Conservation (phyloP, 2,888 invertebrate species). For the Autographa gamma region DNA sequence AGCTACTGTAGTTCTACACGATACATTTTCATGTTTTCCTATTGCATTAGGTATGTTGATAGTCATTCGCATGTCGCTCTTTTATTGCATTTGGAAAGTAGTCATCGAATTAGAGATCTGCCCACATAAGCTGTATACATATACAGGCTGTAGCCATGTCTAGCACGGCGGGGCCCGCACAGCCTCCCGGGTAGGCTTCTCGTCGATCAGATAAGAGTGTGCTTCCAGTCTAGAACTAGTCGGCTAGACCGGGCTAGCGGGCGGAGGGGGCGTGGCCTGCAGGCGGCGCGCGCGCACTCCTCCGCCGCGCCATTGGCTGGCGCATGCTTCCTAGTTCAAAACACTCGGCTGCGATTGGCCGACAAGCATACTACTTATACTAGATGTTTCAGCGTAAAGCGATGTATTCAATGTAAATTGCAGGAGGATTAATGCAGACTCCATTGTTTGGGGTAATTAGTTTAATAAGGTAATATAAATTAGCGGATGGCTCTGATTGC, state of each 20-base stretch:
- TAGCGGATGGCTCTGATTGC: constrained; percentile 48
- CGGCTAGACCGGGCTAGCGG: constrained; percentile 49
- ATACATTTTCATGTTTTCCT: no score
- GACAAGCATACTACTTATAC: constrained; percentile 18
- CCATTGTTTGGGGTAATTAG: constrained; percentile 60
- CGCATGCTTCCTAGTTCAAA: constrained; percentile 50
- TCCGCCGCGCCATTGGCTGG: constrained; percentile 55
- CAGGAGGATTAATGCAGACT: constrained; percentile 53
- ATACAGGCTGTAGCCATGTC: background rate
- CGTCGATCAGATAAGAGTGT: constrained; percentile 33
- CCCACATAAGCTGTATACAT: no score
- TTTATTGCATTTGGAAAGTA: no score
- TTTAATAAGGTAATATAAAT: constrained; percentile 52
- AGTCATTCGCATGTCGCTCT: no score
- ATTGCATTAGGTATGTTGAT: no score
- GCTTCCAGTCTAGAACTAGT: constrained; percentile 48
- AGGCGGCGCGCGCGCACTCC: constrained; percentile 72
- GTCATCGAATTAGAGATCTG: no score
- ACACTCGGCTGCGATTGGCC: constrained; percentile 43
- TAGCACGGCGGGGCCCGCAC: background rate
- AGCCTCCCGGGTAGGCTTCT: constrained; percentile 21
- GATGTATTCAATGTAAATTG: constrained; percentile 59
- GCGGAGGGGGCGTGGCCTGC: constrained; percentile 59
- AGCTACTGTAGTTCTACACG: no score
- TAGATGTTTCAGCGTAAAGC: constrained; percentile 48